Evolutionary conservation across 2,888 invertebrate species (phyloP).

Genomic region (Masnerella sp.): DNA sequence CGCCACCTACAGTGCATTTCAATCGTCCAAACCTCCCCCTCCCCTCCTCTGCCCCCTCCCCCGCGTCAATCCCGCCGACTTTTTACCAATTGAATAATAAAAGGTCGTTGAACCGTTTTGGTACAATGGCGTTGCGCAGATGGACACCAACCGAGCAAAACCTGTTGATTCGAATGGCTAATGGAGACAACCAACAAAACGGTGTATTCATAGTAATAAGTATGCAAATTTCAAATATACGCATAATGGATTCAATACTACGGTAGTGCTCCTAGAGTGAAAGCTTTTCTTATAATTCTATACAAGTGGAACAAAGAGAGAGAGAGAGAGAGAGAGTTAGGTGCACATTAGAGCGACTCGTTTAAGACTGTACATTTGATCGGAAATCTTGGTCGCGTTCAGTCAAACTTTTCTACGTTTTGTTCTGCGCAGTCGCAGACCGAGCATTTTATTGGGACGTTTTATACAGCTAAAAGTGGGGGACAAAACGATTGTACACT

Average conservation of each 20-base stretch:
- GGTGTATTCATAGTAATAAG: conserved; percentile 72
- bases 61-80: conserved; percentile 62
- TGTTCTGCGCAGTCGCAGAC: conserved; percentile 59
- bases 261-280: conserved; percentile 69
- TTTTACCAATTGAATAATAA: conserved; percentile 73
- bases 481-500: too few species aligned
- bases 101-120: too few species aligned
- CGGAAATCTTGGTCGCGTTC: conserved; percentile 29
- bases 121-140: conserved; percentile 62
- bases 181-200: conserved; percentile 48
- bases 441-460: conserved; percentile 66
- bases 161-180: not conserved
- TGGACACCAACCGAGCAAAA: conserved; percentile 47
- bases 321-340: conserved; percentile 65
- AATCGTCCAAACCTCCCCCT: too few species aligned
- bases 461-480: conserved; percentile 59
- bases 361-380: conserved; percentile 72
- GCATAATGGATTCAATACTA: conserved; percentile 69
- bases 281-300: conserved; percentile 67
- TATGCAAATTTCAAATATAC: conserved; percentile 70
- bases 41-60: too few species aligned
- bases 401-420: conserved; percentile 36
- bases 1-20: conserved; percentile 49
- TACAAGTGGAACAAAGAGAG: conserved; percentile 41
- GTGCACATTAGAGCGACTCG: conserved; percentile 65